Percentiles rank a stretch among this genome's conserved stretches.
phyloP scores from a whole-genome alignment of 2,113 vertebrate species.

The Mus spicilegus region DNA sequence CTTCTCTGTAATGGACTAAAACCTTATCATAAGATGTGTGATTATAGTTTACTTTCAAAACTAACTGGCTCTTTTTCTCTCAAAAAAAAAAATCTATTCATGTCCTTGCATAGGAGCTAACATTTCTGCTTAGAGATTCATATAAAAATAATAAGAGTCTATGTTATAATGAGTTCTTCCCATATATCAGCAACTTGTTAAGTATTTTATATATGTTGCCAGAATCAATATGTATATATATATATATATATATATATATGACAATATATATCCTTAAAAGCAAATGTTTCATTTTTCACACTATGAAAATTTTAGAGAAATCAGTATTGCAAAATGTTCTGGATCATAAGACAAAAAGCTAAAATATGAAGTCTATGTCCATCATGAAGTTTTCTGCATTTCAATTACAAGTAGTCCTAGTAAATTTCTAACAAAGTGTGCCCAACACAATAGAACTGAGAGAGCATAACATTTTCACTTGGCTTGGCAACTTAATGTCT shows the following conservation, averaged over 20 bases:
- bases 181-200: neutral
- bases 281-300: conserved; percentile 22
- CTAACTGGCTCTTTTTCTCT: neutral
- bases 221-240: neutral
- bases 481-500: neutral
- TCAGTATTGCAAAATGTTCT: neutral
- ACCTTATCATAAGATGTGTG: neutral
- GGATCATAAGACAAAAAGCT: neutral
- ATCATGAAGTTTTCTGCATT: neutral
- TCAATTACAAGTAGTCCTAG: neutral
- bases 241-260: too few relatives aligned
- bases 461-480: neutral
- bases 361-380: neutral
- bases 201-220: neutral
- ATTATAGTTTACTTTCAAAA: neutral
- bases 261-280: conserved; percentile 19
- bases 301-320: neutral
- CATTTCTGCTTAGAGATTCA: neutral
- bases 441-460: neutral
- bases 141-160: neutral
- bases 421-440: neutral
- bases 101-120: neutral
- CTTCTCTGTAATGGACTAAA: neutral
- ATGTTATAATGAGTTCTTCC: neutral
- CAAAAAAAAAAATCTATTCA: neutral